Evolutionary conservation across 1,140 invertebrate genomes (phyloP), one percentile per base, ranked within the genome.

Genomic region (Dryas iulia): DNA sequence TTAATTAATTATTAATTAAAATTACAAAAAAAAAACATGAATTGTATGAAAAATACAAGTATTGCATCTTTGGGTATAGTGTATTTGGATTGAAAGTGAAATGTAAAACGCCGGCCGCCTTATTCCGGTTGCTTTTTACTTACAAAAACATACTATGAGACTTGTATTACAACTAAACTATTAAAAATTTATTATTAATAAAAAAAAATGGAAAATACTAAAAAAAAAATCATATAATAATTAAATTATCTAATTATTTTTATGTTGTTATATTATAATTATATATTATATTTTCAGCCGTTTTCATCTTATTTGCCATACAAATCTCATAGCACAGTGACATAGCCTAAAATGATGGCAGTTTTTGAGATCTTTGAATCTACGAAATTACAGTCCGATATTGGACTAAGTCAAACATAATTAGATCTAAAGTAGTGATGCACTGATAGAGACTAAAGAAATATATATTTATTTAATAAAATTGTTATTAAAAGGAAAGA

Each of bases 361-460:
- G 80, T 82, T 73, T 62, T 56, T 87, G 86, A 89, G 86, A 87
- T 89, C 86, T 81, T 79, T 78, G 72, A 80, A 85, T 79, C 72
- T 87, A 82, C 68, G 81, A 84, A 79, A 79, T 74, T 73, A 72
- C 67, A 69, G 53, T 64, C 82, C 79, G 71, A 74, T 65, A 65
- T 28, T 61, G 77, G 77, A 85, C 82, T 81, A 82, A 83, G 79
- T 82, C 80, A 79, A 79, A 66, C 54, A 21, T 56, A 68, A 64
- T 63, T 30, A 31, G 18, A 68, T 23, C 12, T 56, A 58, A 10
- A 5, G 3, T 31, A 12, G 6, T 14, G 54, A 67, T 72, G 60
- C 57, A 62, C 21, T 66, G 33, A 72, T 64, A 74, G 25, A 56
- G 25, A 56, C 11, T n/a, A 26, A 54, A 56, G 11, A n/a, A 47